A percentile compares a stretch with the other conserved stretches of the same genome.
Conservation (phyloP, 2,888 invertebrate genomes). For the Parapristionchus giblindavisi region DNA sequence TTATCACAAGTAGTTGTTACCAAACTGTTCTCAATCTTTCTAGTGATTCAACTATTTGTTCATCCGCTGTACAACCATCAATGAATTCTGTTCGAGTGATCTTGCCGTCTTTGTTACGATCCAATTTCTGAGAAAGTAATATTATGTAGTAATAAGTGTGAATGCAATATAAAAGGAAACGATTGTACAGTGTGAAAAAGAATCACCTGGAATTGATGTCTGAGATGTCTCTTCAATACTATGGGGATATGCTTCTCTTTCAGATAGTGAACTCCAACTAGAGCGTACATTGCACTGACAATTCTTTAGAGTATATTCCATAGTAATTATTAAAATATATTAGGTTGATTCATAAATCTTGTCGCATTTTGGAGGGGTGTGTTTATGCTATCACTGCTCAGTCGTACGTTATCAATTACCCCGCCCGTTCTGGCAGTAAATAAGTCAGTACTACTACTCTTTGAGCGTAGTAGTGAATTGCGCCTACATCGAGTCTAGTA, state of each 20-base stretch:
- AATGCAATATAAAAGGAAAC: not conserved
- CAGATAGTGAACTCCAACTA: slow-evolving; percentile 41
- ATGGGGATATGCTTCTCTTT: slow-evolving; percentile 43
- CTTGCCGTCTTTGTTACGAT: slow-evolving; percentile 41
- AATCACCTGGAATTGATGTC: slow-evolving; percentile 43
- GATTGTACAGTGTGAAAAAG: not conserved
- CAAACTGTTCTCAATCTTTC: slow-evolving; percentile 41
- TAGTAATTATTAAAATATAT: no score
- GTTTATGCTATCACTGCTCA: no score
- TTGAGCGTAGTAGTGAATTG: no score
- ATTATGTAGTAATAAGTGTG: not conserved
- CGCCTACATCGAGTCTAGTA: no score
- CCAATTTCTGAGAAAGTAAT: slow-evolving; percentile 39
- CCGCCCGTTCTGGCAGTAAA: no score
- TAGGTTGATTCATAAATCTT: no score
- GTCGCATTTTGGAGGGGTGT: no score
- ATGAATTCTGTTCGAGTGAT: slow-evolving; percentile 44
- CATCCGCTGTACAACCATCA: slow-evolving; percentile 38
- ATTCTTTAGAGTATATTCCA: no score
- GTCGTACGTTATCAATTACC: no score
- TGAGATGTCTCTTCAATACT: slow-evolving; percentile 36
- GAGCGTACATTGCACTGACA: slow-evolving; percentile 44
- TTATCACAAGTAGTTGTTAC: slow-evolving; percentile 38
- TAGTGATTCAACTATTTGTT: slow-evolving; percentile 38
- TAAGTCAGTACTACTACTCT: no score